Evolutionary conservation across 2,888 invertebrate genomes (phyloP).

Genomic region (Cylindroiulus punctatus): DNA sequence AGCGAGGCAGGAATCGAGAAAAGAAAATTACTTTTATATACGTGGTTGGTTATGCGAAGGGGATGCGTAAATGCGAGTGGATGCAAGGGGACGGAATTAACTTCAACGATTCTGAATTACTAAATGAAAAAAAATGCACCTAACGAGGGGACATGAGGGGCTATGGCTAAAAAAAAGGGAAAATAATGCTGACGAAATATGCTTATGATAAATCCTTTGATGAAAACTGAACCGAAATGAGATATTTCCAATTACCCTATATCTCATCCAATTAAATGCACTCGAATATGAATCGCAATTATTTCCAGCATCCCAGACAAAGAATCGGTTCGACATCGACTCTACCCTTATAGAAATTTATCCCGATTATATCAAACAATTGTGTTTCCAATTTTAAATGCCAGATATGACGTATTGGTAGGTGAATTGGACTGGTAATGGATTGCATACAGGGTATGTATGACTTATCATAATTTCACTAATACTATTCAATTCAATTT

Average conservation of each 20-base stretch:
- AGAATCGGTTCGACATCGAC: neutral
- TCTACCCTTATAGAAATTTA: neutral
- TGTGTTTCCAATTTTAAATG: neutral
- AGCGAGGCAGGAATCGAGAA: neutral
- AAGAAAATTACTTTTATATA: constrained; percentile 38
- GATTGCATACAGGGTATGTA: too few relatives aligned
- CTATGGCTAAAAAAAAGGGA: neutral
- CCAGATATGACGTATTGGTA: neutral
- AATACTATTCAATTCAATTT: too few relatives aligned
- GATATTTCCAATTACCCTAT: constrained; percentile 15
- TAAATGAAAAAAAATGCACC: constrained; percentile 30
- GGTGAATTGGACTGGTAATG: too few relatives aligned
- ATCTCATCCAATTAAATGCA: constrained; percentile 45
- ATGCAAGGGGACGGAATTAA: constrained; percentile 5
- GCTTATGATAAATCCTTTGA: constrained; percentile 36
- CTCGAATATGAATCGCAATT: constrained; percentile 45
- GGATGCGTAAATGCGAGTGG: neutral
- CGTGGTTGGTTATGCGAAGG: constrained; percentile 12
- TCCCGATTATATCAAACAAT: neutral
- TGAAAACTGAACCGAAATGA: constrained; percentile 43
- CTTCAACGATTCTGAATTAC: neutral
- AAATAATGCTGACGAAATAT: constrained; percentile 47
- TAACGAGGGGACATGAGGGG: neutral
- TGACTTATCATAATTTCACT: too few relatives aligned
- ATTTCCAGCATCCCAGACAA: constrained; percentile 29